Percentiles rank a stretch among this genome's conserved stretches.
Evolutionary conservation across 1,140 invertebrate genomes (phyloP).

Genomic region (Drosophila mayri): DNA sequence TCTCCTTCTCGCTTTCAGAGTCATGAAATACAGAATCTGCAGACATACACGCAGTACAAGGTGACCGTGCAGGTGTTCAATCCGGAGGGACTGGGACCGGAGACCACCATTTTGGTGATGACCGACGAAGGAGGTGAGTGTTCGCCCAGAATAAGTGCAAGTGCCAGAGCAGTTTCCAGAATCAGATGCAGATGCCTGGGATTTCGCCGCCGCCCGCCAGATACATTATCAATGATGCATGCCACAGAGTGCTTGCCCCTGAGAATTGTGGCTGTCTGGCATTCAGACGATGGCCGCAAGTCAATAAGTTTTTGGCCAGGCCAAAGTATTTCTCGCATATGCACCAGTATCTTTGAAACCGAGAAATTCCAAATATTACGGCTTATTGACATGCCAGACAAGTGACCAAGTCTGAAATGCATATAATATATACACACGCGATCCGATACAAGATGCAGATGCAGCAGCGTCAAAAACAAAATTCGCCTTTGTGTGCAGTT

Average conservation of each 20-base stretch:
- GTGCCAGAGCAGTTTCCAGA: constrained; percentile 6
- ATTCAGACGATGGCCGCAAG: constrained; percentile 33
- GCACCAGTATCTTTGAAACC: constrained; percentile 23
- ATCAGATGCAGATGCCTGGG: constrained; percentile 11
- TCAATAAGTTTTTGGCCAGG: constrained; percentile 44
- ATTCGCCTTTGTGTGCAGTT: constrained; percentile 59
- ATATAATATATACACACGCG: constrained; percentile 10
- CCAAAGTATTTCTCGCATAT: constrained; percentile 42
- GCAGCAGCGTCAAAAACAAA: constrained; percentile 36
- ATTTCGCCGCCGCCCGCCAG: not conserved
- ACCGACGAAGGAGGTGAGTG: constrained; percentile 93
- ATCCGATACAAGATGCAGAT: constrained; percentile 43
- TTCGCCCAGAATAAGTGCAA: constrained; percentile 3
- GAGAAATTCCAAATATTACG: constrained; percentile 43
- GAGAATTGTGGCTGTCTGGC: constrained; percentile 24
- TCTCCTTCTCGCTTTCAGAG: constrained; percentile 86
- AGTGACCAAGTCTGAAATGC: constrained; percentile 40
- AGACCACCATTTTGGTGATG: constrained; percentile 90
- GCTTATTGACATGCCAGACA: constrained; percentile 58
- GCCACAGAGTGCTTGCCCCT: constrained; percentile 27
- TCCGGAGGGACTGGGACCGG: constrained; percentile 89
- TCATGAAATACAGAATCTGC: constrained; percentile 89
- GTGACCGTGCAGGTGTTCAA: constrained; percentile 92
- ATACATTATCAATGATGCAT: constrained; percentile 47
- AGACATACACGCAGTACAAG: constrained; percentile 91